Conservation (phyloP, 2,888 invertebrate genomes). For the Nomada goodeniana region DNA sequence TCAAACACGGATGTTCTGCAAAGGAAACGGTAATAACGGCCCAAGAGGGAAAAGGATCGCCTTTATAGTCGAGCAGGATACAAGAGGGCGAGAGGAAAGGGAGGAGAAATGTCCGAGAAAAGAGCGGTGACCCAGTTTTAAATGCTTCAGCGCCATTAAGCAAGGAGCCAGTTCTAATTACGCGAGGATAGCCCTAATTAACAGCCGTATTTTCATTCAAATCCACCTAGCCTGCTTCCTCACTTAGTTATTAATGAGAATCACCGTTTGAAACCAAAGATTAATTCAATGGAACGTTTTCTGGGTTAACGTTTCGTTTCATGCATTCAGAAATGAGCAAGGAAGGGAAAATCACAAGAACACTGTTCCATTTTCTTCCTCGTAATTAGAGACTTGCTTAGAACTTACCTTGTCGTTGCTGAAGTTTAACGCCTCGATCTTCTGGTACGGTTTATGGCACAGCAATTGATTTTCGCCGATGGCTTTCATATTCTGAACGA, state of each 20-base stretch:
- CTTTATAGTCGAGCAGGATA: slow-evolving; percentile 27
- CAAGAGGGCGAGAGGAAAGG: slow-evolving; percentile 39
- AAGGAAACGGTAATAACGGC: slow-evolving; percentile 53
- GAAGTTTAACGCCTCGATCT: slow-evolving; percentile 91
- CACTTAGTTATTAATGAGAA: slow-evolving; percentile 72
- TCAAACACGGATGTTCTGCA: slow-evolving; percentile 53
- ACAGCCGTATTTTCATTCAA: slow-evolving; percentile 75
- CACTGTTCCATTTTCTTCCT: neutral
- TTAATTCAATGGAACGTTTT: slow-evolving; percentile 72
- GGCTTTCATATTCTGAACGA: slow-evolving; percentile 96
- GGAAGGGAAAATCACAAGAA: neutral
- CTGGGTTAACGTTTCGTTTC: slow-evolving; percentile 26
- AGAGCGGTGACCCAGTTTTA: slow-evolving; percentile 75
- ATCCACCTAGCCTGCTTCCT: slow-evolving; percentile 60
- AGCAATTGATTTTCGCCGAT: slow-evolving; percentile 94
- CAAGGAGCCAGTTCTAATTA: slow-evolving; percentile 76
- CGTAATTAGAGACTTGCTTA: neutral
- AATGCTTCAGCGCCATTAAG: slow-evolving; percentile 72
- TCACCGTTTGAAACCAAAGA: slow-evolving; percentile 61
- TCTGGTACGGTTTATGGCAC: slow-evolving; percentile 93
- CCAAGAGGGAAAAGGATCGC: slow-evolving; percentile 38
- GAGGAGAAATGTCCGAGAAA: slow-evolving; percentile 51
- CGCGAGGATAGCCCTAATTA: slow-evolving; percentile 79
- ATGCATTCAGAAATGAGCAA: neutral
- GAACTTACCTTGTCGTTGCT: slow-evolving; percentile 88